Evolutionary conservation across 2,797 vertebrate genomes (phyloP), one percentile per base, ranked within the genome.

Genomic region (Enteromius mattozi): DNA sequence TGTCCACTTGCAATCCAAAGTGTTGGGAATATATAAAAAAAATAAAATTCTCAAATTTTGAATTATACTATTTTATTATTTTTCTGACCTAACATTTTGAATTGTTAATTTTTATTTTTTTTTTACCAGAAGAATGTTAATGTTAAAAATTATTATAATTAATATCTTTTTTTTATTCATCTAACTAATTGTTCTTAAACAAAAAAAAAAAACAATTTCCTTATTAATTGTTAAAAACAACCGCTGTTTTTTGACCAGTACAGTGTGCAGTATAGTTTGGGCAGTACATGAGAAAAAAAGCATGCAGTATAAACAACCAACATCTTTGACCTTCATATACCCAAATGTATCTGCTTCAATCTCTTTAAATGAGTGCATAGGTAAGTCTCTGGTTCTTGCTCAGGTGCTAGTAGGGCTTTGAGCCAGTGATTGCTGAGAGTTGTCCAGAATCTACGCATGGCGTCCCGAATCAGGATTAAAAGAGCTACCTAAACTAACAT

Each of bases 401-500:
- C 21, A 10, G 72, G 17, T 37, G 47, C 16, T 17, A 37, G 13
- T n/a, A 49, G 70, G 37, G 45, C 69, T 69, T 65, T 68, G 51
- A 82, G 54, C 24, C 63, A 37, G 51, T 68, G 30, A 33, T 77
- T 54, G 68, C 81, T 84, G 70, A 45, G 40, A 65, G 24, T 19
- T 4, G 4, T 72, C 74, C 78, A 87, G 88, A 91, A 91, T 92
- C 89, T 86, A 77, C 79, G 72, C 86, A 80, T 74, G 51, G 82
- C 78, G 89, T 82, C 84, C 83, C 72, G 65, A 45, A 76, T 42
- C 35, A n/a, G 6, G 40, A 30, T 7, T 3, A 66, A n/a, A 66
- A 2, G 30, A 68, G 35, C 74, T 78, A 9, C 8, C 13, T 33
- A 74, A 70, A 33, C 47, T 88, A 95, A 85, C 93, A 94, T 86